Conservation (phyloP, 2,797 vertebrate species). For the Poeciliopsis gracilis region DNA sequence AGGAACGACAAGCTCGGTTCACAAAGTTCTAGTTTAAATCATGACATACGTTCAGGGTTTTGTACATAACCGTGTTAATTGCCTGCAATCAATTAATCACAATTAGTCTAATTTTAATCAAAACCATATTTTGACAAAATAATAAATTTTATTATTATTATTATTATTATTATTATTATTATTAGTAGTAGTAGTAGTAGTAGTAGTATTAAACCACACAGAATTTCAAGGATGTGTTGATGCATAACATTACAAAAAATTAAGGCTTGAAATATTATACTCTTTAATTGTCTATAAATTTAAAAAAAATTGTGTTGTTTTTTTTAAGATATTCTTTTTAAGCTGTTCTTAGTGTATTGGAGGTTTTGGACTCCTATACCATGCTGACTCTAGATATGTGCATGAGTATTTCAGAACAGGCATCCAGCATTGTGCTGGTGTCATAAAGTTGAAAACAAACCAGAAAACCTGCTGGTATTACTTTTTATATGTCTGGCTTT, state of each 20-base stretch:
- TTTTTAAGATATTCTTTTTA: background rate
- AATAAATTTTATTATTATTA: no score
- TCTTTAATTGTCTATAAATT: background rate
- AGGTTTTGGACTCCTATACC: background rate
- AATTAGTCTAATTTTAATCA: no score
- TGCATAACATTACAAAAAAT: background rate
- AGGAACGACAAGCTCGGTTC: background rate
- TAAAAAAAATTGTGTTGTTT: background rate
- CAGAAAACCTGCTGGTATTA: background rate
- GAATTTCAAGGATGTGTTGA: no score
- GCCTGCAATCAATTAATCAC: no score
- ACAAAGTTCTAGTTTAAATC: background rate
- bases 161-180: no score
- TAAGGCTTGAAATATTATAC: background rate
- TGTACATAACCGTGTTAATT: no score
- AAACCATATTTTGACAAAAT: no score
- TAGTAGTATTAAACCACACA: no score
- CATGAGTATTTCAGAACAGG: background rate
- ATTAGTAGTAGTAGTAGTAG: no score
- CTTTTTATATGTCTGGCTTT: background rate
- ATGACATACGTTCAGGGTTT: background rate
- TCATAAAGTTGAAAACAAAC: background rate
- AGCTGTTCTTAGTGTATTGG: background rate
- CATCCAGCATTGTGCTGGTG: background rate
- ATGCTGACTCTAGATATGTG: background rate